Base-by-base conservation (phyloP, 2,888 invertebrate genomes). In the Epistrophe grossulariae region DNA sequence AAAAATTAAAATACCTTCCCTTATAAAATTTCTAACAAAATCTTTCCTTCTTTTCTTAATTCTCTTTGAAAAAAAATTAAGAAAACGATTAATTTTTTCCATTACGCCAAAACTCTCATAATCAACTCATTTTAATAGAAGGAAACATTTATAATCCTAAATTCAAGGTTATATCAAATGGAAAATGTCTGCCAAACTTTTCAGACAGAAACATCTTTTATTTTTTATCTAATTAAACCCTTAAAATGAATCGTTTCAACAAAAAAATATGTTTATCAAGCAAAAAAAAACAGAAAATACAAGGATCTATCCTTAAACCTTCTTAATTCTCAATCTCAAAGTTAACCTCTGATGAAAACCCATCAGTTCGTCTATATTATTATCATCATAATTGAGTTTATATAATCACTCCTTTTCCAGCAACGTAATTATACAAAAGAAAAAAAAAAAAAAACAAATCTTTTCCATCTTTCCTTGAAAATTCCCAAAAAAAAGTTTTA, bases 331-430 rank as follows among this genome's bases (percentile, higher is more conserved):
- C 8, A 43, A 43, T 8, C 28, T 15, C 13, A 38, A 57, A 31
- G 15, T 62, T n/a, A 82, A 72, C 59, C 45, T 7, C 45, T n/a
- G 19, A 24, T n/a, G 19, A 24, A 15, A 55, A 28, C 52, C 50
- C 31, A 24, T 9, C 19, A 50, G 17, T 50, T 15, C 45, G 48
- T 7, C 48, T 50, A 15, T 31, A 55, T 76, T 76, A 57, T 50
- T 43, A 62, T 71, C 31, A 66, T 71, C 19, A 66, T 59, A 71
- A 84, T 84, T 80, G 64, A 72, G 19, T 74, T 76, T 76, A 71
- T 71, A 24, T 24, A 84, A 71, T 80, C 71, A 76, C 76, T 35
- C 35, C 35, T 70, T 13, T 40, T 35, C 35, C 50, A 3, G 40
- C 45, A 52, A 45, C 43, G 48, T 48, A 79, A 68, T 83, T 60